Percentiles rank a stretch among this genome's conserved stretches.
Evolutionary conservation across 2,797 vertebrate genomes (phyloP).

Genomic region (Stomatorhinus walkeri): DNA sequence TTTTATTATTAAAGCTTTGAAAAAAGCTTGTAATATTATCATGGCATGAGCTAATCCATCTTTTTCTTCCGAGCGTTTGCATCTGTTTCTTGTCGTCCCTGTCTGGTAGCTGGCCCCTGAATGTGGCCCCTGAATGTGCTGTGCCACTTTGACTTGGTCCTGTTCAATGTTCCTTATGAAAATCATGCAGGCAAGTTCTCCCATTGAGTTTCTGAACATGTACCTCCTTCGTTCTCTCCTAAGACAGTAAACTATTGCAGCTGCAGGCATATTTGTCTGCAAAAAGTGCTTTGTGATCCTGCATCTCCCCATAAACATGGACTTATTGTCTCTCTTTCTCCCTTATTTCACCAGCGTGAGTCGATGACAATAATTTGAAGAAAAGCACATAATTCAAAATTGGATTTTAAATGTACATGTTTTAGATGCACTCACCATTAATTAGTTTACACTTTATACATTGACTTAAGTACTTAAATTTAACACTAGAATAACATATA

Average conservation of each 20-base stretch:
- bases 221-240: neutral
- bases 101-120: neutral
- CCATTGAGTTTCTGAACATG: neutral
- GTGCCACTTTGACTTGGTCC: neutral
- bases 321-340: neutral
- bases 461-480: neutral
- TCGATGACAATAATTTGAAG: neutral
- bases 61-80: neutral
- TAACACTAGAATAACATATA: neutral
- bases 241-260: neutral
- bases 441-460: neutral
- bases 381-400: neutral
- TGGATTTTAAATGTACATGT: neutral
- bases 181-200: neutral
- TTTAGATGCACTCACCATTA: neutral
- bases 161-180: slow-evolving; percentile 4
- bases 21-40: neutral
- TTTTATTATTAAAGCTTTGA: neutral
- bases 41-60: neutral
- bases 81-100: neutral
- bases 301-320: neutral
- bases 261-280: neutral
- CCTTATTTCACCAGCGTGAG: neutral
- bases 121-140: neutral
- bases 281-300: neutral